These are phyloP conservation scores for Escarpia spicata DNA, from an alignment of 2,888 invertebrate species.

Conservation along the genomic window DNA sequence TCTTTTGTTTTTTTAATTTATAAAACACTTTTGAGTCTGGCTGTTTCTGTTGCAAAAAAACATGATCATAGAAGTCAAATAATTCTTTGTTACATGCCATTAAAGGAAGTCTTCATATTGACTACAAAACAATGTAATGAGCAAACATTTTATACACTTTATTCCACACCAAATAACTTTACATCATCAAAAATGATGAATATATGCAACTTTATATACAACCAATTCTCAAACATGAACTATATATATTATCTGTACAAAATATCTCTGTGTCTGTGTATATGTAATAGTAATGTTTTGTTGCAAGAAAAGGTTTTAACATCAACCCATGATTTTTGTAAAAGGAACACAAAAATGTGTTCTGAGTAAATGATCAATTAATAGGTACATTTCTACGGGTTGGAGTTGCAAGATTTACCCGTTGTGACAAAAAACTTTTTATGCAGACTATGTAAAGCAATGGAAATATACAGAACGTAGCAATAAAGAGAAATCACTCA, in stretches of 20 bases:
- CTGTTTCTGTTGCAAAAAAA: too few species aligned
- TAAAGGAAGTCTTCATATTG: too few species aligned
- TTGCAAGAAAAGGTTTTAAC: background rate
- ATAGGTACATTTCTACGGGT: background rate
- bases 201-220: constrained; percentile 8
- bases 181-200: background rate
- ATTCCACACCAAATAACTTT: background rate
- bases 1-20: background rate
- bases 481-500: background rate
- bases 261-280: background rate
- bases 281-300: background rate
- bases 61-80: background rate
- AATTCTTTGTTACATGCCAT: background rate
- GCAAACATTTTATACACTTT: background rate
- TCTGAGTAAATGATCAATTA: background rate
- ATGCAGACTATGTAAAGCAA: background rate
- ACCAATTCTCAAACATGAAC: background rate
- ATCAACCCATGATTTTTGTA: background rate
- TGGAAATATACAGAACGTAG: background rate
- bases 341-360: background rate
- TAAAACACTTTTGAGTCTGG: background rate
- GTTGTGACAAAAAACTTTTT: background rate
- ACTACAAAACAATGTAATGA: background rate
- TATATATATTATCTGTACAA: background rate
- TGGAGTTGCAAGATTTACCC: background rate